Conservation (phyloP, 1,140 invertebrate species). For the Aphidius ervi region DNA sequence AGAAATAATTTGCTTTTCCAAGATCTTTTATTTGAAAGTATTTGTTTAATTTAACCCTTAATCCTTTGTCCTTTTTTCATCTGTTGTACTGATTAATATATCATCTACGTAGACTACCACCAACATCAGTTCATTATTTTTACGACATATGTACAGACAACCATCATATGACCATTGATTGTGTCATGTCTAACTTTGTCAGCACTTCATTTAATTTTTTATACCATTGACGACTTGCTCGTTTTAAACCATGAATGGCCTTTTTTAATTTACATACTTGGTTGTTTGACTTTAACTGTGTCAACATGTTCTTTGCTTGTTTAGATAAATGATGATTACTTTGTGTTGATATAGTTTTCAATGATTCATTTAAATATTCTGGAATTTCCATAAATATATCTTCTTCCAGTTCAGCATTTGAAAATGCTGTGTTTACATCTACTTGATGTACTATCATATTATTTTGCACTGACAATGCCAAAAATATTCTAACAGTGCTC, state of each 20-base stretch:
- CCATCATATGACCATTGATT: slow-evolving; percentile 6
- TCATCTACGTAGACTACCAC: slow-evolving; percentile 23
- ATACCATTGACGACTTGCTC: slow-evolving; percentile 20
- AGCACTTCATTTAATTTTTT: slow-evolving; percentile 6
- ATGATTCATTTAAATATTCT: slow-evolving; percentile 21
- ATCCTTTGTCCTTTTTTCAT: not conserved
- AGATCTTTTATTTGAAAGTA: slow-evolving; percentile 18
- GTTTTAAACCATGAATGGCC: slow-evolving; percentile 24
- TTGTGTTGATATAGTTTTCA: not conserved
- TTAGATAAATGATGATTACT: not conserved
- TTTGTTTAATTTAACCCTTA: not conserved
- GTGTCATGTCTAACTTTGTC: slow-evolving; percentile 3
- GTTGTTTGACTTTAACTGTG: not conserved
- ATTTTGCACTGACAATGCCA: slow-evolving; percentile 34
- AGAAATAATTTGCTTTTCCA: not conserved
- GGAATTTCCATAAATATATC: slow-evolving; percentile 47
- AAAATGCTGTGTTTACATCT: slow-evolving; percentile 47
- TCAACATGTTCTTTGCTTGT: not conserved
- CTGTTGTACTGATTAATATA: not conserved
- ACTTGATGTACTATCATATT: slow-evolving; percentile 32
- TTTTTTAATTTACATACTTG: slow-evolving; percentile 15
- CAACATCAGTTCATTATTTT: slow-evolving; percentile 1
- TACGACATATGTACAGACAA: slow-evolving; percentile 15
- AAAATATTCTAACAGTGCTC: slow-evolving; percentile 36
- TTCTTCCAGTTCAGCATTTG: slow-evolving; percentile 46